Conservation (phyloP, 2,888 invertebrate genomes). For the Euplexia lucipara region DNA sequence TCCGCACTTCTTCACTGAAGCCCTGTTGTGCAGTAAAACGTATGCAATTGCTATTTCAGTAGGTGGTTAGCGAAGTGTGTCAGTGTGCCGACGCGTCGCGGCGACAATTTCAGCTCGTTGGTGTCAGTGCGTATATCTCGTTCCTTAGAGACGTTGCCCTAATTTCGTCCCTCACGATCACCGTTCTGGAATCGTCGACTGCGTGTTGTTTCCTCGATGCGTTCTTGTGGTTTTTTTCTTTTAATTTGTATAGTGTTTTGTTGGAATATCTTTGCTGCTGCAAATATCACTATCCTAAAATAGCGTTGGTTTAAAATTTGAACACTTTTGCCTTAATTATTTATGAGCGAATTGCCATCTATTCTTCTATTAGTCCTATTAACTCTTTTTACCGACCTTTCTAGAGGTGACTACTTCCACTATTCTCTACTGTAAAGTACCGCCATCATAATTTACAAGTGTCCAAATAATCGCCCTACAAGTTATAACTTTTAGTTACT, state of each 20-base stretch:
- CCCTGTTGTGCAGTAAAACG: slow-evolving; percentile 64
- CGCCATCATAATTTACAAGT: background rate
- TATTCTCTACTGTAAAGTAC: slow-evolving; percentile 2
- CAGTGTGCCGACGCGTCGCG: slow-evolving; percentile 84
- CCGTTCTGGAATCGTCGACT: slow-evolving; percentile 47
- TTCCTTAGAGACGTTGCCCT: slow-evolving; percentile 70
- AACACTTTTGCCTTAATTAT: background rate
- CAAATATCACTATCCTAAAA: background rate
- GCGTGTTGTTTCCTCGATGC: slow-evolving; percentile 46
- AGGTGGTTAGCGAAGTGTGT: slow-evolving; percentile 79
- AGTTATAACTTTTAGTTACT: slow-evolving; percentile 36
- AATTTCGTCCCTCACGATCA: slow-evolving; percentile 68
- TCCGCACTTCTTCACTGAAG: slow-evolving; percentile 40
- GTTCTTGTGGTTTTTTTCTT: slow-evolving; percentile 13
- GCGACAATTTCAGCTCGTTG: slow-evolving; percentile 82
- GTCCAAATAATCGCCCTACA: slow-evolving; percentile 4
- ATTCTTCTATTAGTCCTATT: background rate
- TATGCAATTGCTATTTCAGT: slow-evolving; percentile 85
- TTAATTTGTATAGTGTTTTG: slow-evolving; percentile 22
- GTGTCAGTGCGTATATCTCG: slow-evolving; percentile 60
- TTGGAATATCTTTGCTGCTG: slow-evolving; percentile 3
- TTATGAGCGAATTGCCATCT: background rate
- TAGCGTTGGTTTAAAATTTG: background rate
- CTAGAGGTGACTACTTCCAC: background rate
- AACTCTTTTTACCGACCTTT: background rate